Percentiles rank a stretch among this genome's conserved stretches.
Conservation (phyloP, 1,140 invertebrate genomes). For the Drosophila insularis region DNA sequence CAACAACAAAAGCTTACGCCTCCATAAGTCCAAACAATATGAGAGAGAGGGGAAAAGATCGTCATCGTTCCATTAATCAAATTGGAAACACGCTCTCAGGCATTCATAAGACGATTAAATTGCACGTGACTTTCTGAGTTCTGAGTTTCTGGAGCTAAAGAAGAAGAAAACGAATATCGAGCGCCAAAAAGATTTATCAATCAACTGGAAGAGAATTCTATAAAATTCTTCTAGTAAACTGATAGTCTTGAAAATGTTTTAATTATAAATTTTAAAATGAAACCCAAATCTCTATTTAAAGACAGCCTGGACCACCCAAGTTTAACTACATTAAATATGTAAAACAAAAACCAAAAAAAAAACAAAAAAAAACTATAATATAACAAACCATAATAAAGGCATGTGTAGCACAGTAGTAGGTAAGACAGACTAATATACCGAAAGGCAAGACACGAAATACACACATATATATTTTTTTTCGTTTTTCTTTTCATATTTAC, state of each 20-base stretch:
- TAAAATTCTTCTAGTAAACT: constrained; percentile 35
- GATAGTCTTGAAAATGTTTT: constrained; percentile 39
- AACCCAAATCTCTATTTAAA: background rate
- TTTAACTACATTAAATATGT: constrained; percentile 1
- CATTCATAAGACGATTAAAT: constrained; percentile 72
- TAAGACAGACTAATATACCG: background rate
- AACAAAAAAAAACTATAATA: constrained; percentile 13
- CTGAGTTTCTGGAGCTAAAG: background rate
- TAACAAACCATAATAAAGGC: constrained; percentile 19
- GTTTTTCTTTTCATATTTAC: constrained; percentile 1
- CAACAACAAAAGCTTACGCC: background rate
- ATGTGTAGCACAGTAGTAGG: constrained; percentile 58
- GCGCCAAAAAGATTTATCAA: constrained; percentile 41
- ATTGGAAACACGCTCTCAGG: constrained; percentile 7
- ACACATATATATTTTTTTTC: no score
- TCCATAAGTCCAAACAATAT: constrained; percentile 10
- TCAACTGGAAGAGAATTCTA: constrained; percentile 28
- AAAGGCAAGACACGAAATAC: constrained; percentile 30
- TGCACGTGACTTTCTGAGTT: constrained; percentile 64
- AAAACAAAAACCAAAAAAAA: background rate
- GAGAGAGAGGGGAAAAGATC: background rate
- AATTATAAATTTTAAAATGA: background rate
- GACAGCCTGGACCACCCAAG: background rate
- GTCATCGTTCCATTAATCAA: constrained; percentile 49
- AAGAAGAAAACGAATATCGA: constrained; percentile 19